Conservation (phyloP, 2,888 invertebrate genomes). For the Lacanobia wlatinum region DNA sequence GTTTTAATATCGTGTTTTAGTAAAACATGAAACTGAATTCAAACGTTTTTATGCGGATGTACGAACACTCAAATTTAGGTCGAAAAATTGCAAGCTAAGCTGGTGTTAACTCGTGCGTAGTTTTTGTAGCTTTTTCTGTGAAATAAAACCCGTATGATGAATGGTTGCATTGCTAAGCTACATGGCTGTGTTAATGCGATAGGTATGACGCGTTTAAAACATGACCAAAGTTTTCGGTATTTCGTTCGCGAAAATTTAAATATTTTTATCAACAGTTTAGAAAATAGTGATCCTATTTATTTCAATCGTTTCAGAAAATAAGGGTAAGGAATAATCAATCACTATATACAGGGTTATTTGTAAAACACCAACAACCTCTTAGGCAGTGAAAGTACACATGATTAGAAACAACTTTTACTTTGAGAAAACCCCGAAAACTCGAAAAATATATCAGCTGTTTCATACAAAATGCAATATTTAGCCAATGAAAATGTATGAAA, state of each 20-base stretch:
- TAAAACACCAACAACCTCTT: too few relatives aligned
- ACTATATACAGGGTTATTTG: too few relatives aligned
- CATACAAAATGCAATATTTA: too few relatives aligned
- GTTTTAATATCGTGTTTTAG: neutral
- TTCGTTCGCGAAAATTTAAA: neutral
- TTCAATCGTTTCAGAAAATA: too few relatives aligned
- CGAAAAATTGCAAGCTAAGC: slow-evolving; percentile 27
- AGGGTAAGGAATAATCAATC: too few relatives aligned
- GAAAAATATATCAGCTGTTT: too few relatives aligned
- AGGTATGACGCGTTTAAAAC: slow-evolving; percentile 4
- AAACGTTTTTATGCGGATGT: neutral
- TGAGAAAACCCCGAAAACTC: too few relatives aligned
- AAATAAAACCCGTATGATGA: slow-evolving; percentile 46
- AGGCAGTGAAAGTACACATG: too few relatives aligned
- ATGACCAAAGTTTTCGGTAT: neutral
- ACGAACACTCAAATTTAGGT: slow-evolving; percentile 8
- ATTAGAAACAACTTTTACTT: too few relatives aligned
- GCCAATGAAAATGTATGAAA: too few relatives aligned
- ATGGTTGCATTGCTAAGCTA: slow-evolving; percentile 31
- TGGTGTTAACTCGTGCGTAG: neutral
- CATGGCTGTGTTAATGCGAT: slow-evolving; percentile 30
- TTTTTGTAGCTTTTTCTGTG: slow-evolving; percentile 30
- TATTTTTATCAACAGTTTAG: neutral
- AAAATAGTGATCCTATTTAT: too few relatives aligned
- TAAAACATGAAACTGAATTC: slow-evolving; percentile 3